Evolutionary conservation across 2,888 invertebrate genomes (phyloP).

Genomic region (Branchellion lobata): DNA sequence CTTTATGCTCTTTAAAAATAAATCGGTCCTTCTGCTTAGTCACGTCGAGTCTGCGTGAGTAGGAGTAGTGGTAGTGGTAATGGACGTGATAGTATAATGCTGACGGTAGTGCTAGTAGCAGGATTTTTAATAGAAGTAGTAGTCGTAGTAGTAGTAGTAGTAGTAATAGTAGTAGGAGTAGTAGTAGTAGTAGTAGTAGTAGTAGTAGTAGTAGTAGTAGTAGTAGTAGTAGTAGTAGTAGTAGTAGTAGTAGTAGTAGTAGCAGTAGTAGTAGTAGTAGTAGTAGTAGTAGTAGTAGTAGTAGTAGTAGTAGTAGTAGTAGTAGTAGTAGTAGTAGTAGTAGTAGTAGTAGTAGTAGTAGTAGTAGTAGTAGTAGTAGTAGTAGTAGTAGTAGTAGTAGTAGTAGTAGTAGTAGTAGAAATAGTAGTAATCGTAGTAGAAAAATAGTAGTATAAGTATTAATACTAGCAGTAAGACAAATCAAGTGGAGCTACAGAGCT

Average conservation of each 20-base stretch:
- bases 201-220: conserved; percentile 36
- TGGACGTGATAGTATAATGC: too few relatives aligned
- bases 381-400: conserved; percentile 36
- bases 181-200: conserved; percentile 36
- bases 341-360: conserved; percentile 38
- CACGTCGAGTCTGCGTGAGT: too few relatives aligned
- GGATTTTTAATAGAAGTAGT: conserved; percentile 5
- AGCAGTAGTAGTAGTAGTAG: conserved; percentile 16
- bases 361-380: conserved; percentile 36
- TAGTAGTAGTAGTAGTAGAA: conserved; percentile 36
- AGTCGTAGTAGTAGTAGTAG: conserved; percentile 32
- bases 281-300: conserved; percentile 36
- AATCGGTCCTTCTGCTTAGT: too few relatives aligned
- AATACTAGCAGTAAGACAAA: too few relatives aligned
- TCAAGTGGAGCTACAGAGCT: too few relatives aligned
- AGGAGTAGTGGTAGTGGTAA: too few relatives aligned
- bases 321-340: conserved; percentile 33
- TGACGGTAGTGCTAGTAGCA: too few relatives aligned
- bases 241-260: conserved; percentile 36
- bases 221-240: conserved; percentile 37
- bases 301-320: conserved; percentile 36
- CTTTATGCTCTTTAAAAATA: too few relatives aligned
- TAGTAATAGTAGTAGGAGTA: conserved; percentile 36
- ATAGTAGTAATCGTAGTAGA: conserved; percentile 31
- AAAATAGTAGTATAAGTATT: too few relatives aligned